These are phyloP conservation scores for Malachius bipustulatus DNA, from an alignment of 2,888 invertebrate genomes.

Conservation along the genomic window DNA sequence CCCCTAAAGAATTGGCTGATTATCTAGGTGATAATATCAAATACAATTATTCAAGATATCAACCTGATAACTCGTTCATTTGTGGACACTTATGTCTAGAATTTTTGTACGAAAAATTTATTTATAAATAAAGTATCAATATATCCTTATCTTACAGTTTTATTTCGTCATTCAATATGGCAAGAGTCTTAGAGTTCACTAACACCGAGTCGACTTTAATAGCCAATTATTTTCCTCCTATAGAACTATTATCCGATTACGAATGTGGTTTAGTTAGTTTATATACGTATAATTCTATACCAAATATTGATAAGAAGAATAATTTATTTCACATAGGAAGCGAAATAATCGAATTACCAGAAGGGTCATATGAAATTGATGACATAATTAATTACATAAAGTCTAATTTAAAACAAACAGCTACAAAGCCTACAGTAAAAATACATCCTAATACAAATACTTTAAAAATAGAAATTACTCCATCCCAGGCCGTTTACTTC, in stretches of 20 bases:
- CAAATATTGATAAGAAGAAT: conserved; percentile 6
- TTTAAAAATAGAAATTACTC: too few relatives aligned
- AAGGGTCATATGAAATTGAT: too few relatives aligned
- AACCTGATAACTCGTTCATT: neutral
- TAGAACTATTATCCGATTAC: conserved; percentile 7
- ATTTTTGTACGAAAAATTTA: conserved; percentile 9
- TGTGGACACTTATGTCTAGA: conserved; percentile 11
- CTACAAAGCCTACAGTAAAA: too few relatives aligned
- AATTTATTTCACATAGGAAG: conserved; percentile 5
- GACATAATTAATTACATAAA: too few relatives aligned
- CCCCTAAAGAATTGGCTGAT: conserved; percentile 8
- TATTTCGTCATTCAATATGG: too few relatives aligned
- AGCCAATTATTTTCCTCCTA: conserved; percentile 7
- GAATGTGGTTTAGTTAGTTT: conserved; percentile 9
- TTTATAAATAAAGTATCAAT: too few relatives aligned
- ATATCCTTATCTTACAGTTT: too few relatives aligned
- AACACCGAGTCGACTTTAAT: conserved; percentile 5
- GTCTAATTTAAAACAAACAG: too few relatives aligned
- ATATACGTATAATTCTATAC: conserved; percentile 9
- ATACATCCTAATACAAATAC: too few relatives aligned
- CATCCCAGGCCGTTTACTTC: too few relatives aligned
- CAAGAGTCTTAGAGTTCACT: too few relatives aligned
- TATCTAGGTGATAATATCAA: conserved; percentile 8
- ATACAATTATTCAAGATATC: conserved; percentile 6
- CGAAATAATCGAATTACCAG: too few relatives aligned